Evolutionary conservation across 2,797 vertebrate genomes (phyloP).

Genomic region (Siniperca undulata): DNA sequence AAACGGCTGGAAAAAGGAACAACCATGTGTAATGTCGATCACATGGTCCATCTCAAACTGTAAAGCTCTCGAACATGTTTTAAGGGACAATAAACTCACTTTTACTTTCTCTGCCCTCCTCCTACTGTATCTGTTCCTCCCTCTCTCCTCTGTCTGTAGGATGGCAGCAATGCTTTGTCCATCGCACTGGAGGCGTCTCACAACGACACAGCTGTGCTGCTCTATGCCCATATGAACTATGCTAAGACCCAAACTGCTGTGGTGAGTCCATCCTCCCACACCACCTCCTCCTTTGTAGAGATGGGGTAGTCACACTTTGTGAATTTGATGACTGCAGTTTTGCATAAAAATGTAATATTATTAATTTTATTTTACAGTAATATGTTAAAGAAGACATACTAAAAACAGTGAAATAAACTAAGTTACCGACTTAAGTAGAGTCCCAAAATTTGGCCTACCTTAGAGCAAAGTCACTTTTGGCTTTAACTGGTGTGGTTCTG

Average conservation of each 20-base stretch:
- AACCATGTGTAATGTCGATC: constrained; percentile 28
- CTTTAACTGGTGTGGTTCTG: background rate
- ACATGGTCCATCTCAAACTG: constrained; percentile 3
- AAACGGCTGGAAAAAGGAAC: constrained; percentile 25
- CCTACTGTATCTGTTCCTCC: background rate
- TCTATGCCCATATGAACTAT: constrained; percentile 90
- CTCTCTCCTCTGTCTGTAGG: constrained; percentile 71
- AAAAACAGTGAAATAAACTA: background rate
- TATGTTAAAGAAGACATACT: background rate
- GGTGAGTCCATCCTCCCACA: constrained; percentile 59
- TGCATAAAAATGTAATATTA: background rate
- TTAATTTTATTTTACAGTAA: background rate
- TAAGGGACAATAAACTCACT: constrained; percentile 25
- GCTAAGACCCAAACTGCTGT: constrained; percentile 79
- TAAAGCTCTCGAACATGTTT: constrained; percentile 22
- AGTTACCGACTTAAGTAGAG: background rate
- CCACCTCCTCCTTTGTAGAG: background rate
- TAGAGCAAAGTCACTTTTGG: background rate
- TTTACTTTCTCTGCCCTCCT: constrained; percentile 19
- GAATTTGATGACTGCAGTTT: background rate
- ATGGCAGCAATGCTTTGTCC: constrained; percentile 89
- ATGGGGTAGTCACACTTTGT: background rate
- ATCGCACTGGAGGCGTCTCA: constrained; percentile 88
- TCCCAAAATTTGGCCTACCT: background rate
- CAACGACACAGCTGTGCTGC: constrained; percentile 90